Evolutionary conservation across 1,140 invertebrate species (phyloP), one percentile per base, ranked within the genome.

Genomic region (Theocolax elegans): DNA sequence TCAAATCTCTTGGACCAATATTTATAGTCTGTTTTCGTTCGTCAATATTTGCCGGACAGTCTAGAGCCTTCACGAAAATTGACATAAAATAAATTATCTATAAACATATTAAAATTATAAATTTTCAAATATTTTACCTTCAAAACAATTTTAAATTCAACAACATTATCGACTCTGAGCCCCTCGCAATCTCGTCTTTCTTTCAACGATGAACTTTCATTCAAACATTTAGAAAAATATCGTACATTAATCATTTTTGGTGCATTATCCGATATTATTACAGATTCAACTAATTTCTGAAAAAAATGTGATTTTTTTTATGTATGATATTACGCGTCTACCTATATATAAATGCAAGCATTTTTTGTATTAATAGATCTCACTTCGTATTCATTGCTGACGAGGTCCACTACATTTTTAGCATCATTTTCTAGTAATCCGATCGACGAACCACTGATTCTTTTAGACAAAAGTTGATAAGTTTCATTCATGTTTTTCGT

Each of bases 1-100:
- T 89, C 21, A 95, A 85, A 40, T 93, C 93, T 63, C 92, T 89
- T 3, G 93, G 93, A 80, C 92, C 92, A 53, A 95, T 93, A 68
- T 89, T 79, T 67, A 94, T 88, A 15, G 80, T 88, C 80, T 91
- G 89, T 1, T 87, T 86, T 88, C 90, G 92, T 66, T 93, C 87
- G 17, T 80, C 82, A 10, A 81, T 84, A 79, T 93, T 86, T 31
- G 80, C 76, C 10, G 88, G 90, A 81, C 89, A 93, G 74, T 86
- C 77, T 1, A 80, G 77, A 2, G 87, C 86, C 84, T 86, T 51
- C 76, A 74, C 15, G 15, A 60, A n/a, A n/a, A n/a, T n/a, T n/a
- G n/a, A n/a, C n/a, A n/a, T n/a, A n/a, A n/a, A n/a, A n/a, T n/a
- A n/a, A n/a, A n/a, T n/a, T n/a, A n/a, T n/a, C n/a, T n/a, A n/a